Evolutionary conservation across 2,888 invertebrate genomes (phyloP), one percentile per base, ranked within the genome.

Genomic region (Heliconius ismenius): DNA sequence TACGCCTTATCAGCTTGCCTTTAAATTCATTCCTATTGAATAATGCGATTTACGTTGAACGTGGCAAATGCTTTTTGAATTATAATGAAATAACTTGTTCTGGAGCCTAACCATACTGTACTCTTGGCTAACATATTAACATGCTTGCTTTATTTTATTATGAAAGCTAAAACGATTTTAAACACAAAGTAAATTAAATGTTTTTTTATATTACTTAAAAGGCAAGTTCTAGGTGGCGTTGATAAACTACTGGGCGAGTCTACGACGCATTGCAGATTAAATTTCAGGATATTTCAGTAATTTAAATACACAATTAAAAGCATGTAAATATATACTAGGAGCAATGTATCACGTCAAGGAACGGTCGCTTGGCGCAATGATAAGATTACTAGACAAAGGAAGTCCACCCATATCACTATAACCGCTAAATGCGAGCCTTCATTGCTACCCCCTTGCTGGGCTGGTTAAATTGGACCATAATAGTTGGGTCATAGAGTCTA

Each of bases 331-430:
- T 87, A 88, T 86, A 86, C 84, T 82, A 83, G 83, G 83, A 83
- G 87, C 89, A 87, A 92, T 94, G 92, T 91, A 92, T 94, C 93
- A 93, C 91, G 93, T 90, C 92, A 90, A 90, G 86, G 81, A 82
- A 86, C 86, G 86, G 87, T 87, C 88, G 89, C 89, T 89, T 87
- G 90, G 86, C 88, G 85, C 84, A 82, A 90, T 90, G 93, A 94
- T 94, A 93, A 93, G 92, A 93, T 94, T 93, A 91, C 90, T 87
- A 93, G 93, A 93, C 93, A 93, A 93, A 93, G 93, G 92, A 92
- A 93, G 92, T 93, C 92, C 92, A 92, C 91, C 92, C 92, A 91
- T 92, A 93, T 93, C 92, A 92, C 90, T 91, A 92, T 90, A 90
- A 88, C 91, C 90, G 88, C 93, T 92, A 92, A 92, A 92, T 90